Evolutionary conservation across 2,797 vertebrate species (phyloP), one percentile per base, ranked within the genome.

Genomic region (Heliangelus exortis): DNA sequence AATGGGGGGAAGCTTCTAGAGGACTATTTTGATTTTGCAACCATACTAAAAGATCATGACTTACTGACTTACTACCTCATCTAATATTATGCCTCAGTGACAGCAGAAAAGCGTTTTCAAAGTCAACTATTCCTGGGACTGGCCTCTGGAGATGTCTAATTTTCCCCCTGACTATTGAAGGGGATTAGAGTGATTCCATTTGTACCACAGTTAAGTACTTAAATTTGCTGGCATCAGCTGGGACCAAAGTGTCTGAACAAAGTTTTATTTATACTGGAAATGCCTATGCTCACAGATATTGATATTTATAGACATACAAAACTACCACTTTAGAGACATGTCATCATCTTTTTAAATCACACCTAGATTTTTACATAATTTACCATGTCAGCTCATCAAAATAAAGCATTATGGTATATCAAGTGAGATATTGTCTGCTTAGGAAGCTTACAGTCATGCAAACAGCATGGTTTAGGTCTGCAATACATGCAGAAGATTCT

Each of bases 301-400:
- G 45, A 50, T 92, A 91, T 83, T 93, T 93, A 83, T 74, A 77
- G 91, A 65, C 57, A 67, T 65, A 47, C 7, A 63, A 80, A 89
- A 39, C 31, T 71, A 83, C 25, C 41, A 68, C 53, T 89, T 91
- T 31, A 83, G 63, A 89, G 58, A 92, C 59, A 6, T 65, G 33
- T 74, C 91, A 74, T 74, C 81, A 74, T 82, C 12, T 89, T 87
- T 92, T 89, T 34, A 61, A 91, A 72, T 53, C 61, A 61, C 68
- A 85, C 72, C 16, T 66, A 80, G 33, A n/a, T 72, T 57, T 65
- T 87, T 73, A 43, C 33, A 84, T 87, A 51, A 89, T 89, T 80
- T 85, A 63, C 7, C 13, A 6, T 59, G 69, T 77, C 75, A 85
- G 48, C 3, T 96, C 65, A 72, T 87, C 39, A 78, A 89, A 87